These are phyloP conservation scores for Yponomeuta plumbellus DNA, from an alignment of 2,888 invertebrate species.

Conservation along the genomic window DNA sequence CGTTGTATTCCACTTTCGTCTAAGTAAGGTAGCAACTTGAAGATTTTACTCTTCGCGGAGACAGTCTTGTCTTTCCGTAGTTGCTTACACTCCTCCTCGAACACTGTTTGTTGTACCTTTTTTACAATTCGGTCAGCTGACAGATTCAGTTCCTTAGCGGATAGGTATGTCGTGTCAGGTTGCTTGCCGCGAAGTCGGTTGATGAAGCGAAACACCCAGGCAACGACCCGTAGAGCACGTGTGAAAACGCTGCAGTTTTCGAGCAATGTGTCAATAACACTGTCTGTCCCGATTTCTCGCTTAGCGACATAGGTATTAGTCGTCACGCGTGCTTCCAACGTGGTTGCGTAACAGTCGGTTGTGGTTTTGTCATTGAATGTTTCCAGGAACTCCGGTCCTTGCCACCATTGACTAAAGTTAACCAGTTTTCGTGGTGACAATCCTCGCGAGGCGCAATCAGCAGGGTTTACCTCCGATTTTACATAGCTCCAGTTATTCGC, in stretches of 20 bases:
- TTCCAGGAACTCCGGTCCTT: constrained; percentile 10
- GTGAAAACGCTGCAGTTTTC: no score
- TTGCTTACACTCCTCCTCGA: not conserved
- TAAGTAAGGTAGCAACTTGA: no score
- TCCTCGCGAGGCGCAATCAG: constrained; percentile 13
- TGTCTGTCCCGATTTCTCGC: no score
- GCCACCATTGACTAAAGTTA: constrained; percentile 8
- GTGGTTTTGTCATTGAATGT: not conserved
- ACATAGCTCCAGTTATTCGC: constrained; percentile 6
- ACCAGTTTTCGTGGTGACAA: constrained; percentile 7
- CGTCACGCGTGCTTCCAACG: no score
- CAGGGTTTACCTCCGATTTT: constrained; percentile 8
- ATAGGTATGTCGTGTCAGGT: not conserved
- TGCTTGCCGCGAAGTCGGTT: no score
- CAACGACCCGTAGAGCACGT: no score
- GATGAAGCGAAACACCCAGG: no score
- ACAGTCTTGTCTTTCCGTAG: constrained; percentile 3
- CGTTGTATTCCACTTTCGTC: no score
- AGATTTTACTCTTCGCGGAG: no score
- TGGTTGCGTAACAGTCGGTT: no score
- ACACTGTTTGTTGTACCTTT: not conserved
- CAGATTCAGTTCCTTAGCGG: not conserved
- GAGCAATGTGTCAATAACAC: no score
- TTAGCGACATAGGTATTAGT: no score
- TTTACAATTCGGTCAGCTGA: constrained; percentile 3